phyloP scores from a whole-genome alignment of 2,113 vertebrate genomes.

The Labeo rohita region DNA sequence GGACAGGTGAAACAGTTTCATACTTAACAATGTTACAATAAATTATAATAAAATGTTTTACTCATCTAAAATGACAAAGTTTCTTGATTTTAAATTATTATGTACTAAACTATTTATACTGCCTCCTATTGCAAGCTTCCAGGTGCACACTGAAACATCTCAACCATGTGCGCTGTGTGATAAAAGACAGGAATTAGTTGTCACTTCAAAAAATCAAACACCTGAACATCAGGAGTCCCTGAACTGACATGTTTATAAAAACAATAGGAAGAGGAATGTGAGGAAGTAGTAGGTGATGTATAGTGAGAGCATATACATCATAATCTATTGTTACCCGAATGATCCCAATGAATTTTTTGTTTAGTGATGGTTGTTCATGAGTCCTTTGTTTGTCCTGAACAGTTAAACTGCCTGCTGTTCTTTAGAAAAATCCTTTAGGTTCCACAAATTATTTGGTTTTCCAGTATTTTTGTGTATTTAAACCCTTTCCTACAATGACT shows the following conservation, averaged over 20 bases:
- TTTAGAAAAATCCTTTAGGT: no score
- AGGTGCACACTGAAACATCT: constrained; percentile 62
- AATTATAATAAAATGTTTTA: constrained; percentile 8
- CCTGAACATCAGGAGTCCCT: constrained; percentile 19
- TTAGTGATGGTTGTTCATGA: no score
- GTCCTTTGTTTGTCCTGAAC: no score
- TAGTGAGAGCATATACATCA: neutral
- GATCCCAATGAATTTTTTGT: no score
- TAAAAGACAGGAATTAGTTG: constrained; percentile 66
- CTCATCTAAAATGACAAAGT: neutral
- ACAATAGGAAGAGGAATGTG: constrained; percentile 4
- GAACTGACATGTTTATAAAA: constrained; percentile 26
- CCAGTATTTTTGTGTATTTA: no score
- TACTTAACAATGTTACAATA: neutral
- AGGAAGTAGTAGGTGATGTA: neutral
- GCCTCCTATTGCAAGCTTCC: constrained; percentile 44
- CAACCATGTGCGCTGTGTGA: constrained; percentile 57
- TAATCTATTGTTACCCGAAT: no score
- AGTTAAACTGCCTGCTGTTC: no score
- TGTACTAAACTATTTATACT: neutral
- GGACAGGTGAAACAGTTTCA: neutral
- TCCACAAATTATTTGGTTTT: no score
- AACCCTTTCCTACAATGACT: no score
- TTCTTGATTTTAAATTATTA: neutral
- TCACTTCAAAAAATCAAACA: constrained; percentile 42